Evolutionary conservation across 2,888 invertebrate species (phyloP).

Genomic region (Miltochrista miniata): DNA sequence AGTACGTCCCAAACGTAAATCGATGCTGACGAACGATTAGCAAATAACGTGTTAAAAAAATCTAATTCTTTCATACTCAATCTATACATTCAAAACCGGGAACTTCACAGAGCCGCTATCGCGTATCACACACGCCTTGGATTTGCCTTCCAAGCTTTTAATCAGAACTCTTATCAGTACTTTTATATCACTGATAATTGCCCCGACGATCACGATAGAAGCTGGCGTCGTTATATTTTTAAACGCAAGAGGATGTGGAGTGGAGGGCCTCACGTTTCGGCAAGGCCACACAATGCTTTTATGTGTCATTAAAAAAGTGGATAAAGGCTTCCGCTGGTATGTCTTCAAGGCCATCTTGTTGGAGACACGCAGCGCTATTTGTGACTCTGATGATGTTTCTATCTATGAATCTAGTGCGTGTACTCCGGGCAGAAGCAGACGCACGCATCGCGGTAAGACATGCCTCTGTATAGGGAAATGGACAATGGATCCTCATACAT

Average conservation of each 20-base stretch:
- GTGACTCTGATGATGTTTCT: too few relatives aligned
- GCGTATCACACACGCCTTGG: conserved; percentile 10
- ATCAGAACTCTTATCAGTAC: conserved; percentile 14
- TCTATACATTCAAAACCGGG: conserved; percentile 7
- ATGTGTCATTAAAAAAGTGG: conserved; percentile 8
- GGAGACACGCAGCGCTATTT: background rate
- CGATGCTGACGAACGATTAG: background rate
- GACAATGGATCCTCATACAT: too few relatives aligned
- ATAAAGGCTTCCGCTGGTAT: conserved; percentile 3
- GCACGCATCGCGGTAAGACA: too few relatives aligned
- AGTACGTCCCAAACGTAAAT: too few relatives aligned
- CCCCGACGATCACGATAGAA: conserved; percentile 7
- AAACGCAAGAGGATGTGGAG: conserved; percentile 6
- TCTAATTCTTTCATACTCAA: background rate
- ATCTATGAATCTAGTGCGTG: too few relatives aligned
- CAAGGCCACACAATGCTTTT: conserved; percentile 24
- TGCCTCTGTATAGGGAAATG: too few relatives aligned
- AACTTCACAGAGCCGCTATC: conserved; percentile 12
- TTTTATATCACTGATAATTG: conserved; percentile 24
- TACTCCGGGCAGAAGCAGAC: too few relatives aligned
- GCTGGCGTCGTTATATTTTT: conserved; percentile 13
- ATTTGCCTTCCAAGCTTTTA: conserved; percentile 20
- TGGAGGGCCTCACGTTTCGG: conserved; percentile 10
- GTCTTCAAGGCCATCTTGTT: background rate
- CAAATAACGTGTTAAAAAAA: background rate